Percentiles rank a stretch among this genome's conserved stretches.
phyloP scores from a whole-genome alignment of 2,888 invertebrate genomes.

The Acheta domesticus region DNA sequence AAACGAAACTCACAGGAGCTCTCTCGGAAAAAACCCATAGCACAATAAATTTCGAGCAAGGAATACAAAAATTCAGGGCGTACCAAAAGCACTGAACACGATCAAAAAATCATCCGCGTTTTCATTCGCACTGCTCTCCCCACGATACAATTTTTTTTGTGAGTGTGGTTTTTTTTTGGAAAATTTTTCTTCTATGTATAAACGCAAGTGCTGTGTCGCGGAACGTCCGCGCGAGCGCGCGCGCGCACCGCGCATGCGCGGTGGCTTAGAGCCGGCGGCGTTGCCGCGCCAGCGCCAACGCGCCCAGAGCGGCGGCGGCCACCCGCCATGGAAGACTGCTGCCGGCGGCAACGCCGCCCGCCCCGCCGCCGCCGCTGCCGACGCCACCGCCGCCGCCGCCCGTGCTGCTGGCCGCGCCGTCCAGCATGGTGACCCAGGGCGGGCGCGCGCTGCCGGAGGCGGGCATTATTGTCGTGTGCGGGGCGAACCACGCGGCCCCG shows the following conservation, averaged over 20 bases:
- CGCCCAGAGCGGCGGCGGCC: not conserved
- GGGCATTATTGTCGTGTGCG: not conserved
- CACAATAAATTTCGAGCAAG: not conserved
- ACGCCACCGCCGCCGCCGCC: not conserved
- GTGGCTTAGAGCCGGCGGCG: not conserved
- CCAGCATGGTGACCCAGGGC: not conserved
- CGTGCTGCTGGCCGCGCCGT: not conserved
- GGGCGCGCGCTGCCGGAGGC: not conserved
- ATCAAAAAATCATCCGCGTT: not conserved
- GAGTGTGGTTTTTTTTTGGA: too few species aligned
- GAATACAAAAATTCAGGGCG: not conserved
- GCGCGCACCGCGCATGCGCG: not conserved
- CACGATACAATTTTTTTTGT: too few species aligned
- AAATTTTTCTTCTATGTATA: too few species aligned
- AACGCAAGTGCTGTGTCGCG: not conserved
- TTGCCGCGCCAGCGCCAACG: not conserved
- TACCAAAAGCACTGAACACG: slow-evolving; percentile 18
- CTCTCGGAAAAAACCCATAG: not conserved
- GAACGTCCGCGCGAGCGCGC: not conserved
- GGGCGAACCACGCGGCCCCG: not conserved
- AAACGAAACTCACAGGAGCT: not conserved
- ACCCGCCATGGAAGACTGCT: not conserved
- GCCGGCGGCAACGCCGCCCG: not conserved
- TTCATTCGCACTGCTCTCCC: too few species aligned
- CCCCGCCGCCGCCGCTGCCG: not conserved